A percentile compares a stretch with the other conserved stretches of the same genome.
Evolutionary conservation across 2,888 invertebrate species (phyloP).

Genomic region (Junonia oenone): DNA sequence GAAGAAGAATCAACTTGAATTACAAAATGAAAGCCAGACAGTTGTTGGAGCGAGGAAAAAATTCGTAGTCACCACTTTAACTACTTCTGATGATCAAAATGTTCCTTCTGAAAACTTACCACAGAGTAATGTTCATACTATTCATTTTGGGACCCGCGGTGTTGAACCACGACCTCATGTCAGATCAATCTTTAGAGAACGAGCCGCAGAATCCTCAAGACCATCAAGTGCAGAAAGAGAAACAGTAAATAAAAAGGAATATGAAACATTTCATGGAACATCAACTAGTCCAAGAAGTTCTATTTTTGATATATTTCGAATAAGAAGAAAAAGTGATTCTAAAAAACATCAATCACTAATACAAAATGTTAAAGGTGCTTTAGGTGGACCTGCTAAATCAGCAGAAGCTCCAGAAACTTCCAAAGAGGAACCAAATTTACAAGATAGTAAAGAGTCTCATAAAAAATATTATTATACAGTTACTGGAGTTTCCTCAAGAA

Average conservation of each 20-base stretch:
- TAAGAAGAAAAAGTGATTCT: conserved; percentile 71
- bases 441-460: conserved; percentile 63
- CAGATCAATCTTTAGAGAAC: conserved; percentile 68
- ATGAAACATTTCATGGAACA: conserved; percentile 74
- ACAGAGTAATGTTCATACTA: conserved; percentile 67
- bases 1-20: conserved; percentile 53
- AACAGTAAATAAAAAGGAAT: conserved; percentile 54
- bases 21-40: conserved; percentile 57
- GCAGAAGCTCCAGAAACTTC: conserved; percentile 55
- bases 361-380: conserved; percentile 47
- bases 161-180: conserved; percentile 71
- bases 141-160: conserved; percentile 71
- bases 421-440: conserved; percentile 49
- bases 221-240: conserved; percentile 68
- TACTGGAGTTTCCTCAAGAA: conserved; percentile 68
- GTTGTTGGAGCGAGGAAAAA: conserved; percentile 67
- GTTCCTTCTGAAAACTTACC: conserved; percentile 51
- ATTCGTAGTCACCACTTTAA: conserved; percentile 67
- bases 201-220: conserved; percentile 52
- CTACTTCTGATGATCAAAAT: conserved; percentile 54
- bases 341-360: conserved; percentile 59
- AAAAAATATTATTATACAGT: conserved; percentile 76
- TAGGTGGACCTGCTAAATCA: conserved; percentile 46
- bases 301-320: conserved; percentile 73
- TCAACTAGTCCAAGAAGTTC: conserved; percentile 73